Base-by-base conservation (phyloP, 1,140 invertebrate genomes). In the Gryon sp. region DNA sequence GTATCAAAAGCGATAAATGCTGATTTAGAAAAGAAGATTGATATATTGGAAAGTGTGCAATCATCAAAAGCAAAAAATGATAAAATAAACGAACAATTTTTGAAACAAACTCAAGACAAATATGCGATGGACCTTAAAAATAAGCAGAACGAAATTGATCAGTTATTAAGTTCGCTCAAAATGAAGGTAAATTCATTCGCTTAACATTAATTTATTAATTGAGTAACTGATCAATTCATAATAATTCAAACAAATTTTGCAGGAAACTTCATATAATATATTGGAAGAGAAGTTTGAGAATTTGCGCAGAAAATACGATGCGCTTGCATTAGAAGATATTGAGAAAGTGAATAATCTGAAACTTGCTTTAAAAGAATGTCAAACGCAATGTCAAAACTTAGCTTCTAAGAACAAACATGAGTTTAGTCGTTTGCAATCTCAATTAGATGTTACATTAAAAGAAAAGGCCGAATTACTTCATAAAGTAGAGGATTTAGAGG, bases 261-360 rank as follows among this genome's bases (percentile, higher is more conserved):
- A 63, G 57, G 53, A 65, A 50, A 11, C 19, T n/a, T 30, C 50
- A 8, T 66, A 36, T 30, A 45, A 65, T 6, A 40, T 62, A 11
- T 80, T 88, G 45, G 82, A 87, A 53, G 68, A 83, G 18, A 87
- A 86, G 73, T 80, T 86, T 9, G 72, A 74, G 4, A 86, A 89
- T 46, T 60, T 85, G 14, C 76, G 85, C 41, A 80, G 80, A 78
- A 80, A 76, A 0, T 81, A 88, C 15, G 84, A 88, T 65, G 38
- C 55, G 16, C 53, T 85, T n/a, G 77, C 88, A 52, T 82, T 88
- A 0, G 84, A 89, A 28, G 89, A 87, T 46, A 82, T 76, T 14
- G 85, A 89, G 8, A 84, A 83, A 9, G 84, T 87, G 53, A 88
- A 87, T 81, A 80, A 75, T 34, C 57, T 88, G 43, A 79, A 81